Conservation (phyloP, 2,113 vertebrate species). For the Girardinichthys multiradiatus region DNA sequence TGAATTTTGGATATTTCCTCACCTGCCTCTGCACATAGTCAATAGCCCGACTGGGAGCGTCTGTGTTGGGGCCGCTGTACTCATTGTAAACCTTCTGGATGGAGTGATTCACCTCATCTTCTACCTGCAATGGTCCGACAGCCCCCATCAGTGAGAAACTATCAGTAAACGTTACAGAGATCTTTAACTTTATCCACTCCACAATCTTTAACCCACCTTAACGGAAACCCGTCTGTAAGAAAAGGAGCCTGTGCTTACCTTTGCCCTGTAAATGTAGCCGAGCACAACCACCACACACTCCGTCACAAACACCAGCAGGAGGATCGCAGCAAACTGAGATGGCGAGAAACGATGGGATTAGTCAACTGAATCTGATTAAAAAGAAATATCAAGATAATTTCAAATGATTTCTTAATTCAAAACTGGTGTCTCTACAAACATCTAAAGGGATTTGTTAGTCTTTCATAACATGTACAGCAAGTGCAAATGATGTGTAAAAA, state of each 20-base stretch:
- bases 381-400: too few relatives aligned
- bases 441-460: background rate
- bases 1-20: constrained; percentile 47
- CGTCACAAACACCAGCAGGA: constrained; percentile 94
- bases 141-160: background rate
- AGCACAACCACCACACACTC: constrained; percentile 96
- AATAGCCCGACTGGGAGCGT: constrained; percentile 95
- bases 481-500: background rate
- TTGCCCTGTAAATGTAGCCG: constrained; percentile 97
- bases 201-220: background rate
- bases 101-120: constrained; percentile 92
- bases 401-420: background rate
- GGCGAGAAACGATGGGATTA: constrained; percentile 20
- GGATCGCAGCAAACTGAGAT: constrained; percentile 94
- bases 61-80: constrained; percentile 92
- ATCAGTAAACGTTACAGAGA: background rate
- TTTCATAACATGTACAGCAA: background rate
- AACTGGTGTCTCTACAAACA: background rate
- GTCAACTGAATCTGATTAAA: too few relatives aligned
- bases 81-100: constrained; percentile 93
- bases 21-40: constrained; percentile 99
- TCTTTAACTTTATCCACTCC: background rate
- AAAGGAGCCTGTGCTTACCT: constrained; percentile 80
- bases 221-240: background rate
- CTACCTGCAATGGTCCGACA: constrained; percentile 82